Conservation (phyloP, 2,113 vertebrate genomes). For the Marmota flaviventris region DNA sequence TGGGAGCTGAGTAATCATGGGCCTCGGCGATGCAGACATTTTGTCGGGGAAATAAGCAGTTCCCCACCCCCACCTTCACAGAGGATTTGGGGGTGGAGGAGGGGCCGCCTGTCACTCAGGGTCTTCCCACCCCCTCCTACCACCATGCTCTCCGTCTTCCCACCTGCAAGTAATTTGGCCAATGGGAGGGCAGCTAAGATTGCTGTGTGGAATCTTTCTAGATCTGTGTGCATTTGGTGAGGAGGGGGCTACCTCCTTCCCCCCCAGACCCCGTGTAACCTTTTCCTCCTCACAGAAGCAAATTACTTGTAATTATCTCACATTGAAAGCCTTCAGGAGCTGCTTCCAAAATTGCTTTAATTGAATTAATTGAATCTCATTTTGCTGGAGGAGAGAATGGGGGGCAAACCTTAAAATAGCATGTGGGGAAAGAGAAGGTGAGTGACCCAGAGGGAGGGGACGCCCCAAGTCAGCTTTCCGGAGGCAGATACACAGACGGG, state of each 20-base stretch:
- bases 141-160: neutral
- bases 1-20: slow-evolving; percentile 79
- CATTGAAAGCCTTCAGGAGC: slow-evolving; percentile 88
- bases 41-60: slow-evolving; percentile 25
- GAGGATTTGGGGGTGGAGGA: slow-evolving; percentile 43
- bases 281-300: slow-evolving; percentile 82
- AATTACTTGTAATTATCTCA: slow-evolving; percentile 90
- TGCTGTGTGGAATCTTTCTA: slow-evolving; percentile 72
- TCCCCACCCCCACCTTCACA: slow-evolving; percentile 59
- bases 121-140: slow-evolving; percentile 64
- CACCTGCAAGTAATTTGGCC: slow-evolving; percentile 87
- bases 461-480: neutral
- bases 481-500: neutral
- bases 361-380: slow-evolving; percentile 80
- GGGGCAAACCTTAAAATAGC: slow-evolving; percentile 79
- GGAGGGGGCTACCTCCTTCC: neutral
- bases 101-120: slow-evolving; percentile 17
- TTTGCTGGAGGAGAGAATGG: slow-evolving; percentile 73
- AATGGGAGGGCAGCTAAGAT: slow-evolving; percentile 79
- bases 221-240: slow-evolving; percentile 64
- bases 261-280: slow-evolving; percentile 59
- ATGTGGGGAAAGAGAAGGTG: neutral
- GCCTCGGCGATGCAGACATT: slow-evolving; percentile 66
- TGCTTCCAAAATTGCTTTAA: slow-evolving; percentile 82
- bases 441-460: neutral